Evolutionary conservation across 2,888 invertebrate species (phyloP).

Genomic region (Conchocele bisecta): DNA sequence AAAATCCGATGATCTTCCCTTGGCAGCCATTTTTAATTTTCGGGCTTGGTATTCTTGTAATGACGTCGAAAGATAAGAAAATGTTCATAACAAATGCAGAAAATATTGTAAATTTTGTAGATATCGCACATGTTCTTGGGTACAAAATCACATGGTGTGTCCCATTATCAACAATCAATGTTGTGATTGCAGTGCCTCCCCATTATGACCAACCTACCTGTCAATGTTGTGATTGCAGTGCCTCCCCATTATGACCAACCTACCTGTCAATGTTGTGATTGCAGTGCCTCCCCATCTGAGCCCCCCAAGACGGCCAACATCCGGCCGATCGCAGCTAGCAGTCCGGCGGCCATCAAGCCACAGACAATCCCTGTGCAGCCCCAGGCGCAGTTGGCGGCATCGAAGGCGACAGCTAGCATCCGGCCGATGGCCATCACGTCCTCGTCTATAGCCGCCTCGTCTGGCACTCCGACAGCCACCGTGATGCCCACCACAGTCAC

Average conservation of each 20-base stretch:
- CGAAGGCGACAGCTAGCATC: constrained; percentile 94
- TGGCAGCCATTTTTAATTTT: no score
- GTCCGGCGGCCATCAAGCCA: constrained; percentile 72
- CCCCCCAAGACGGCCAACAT: constrained; percentile 93
- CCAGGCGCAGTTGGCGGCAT: constrained; percentile 80
- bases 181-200: constrained; percentile 30
- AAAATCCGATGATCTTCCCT: no score
- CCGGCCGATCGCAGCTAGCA: constrained; percentile 94
- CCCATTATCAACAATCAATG: no score
- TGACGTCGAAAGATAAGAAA: no score
- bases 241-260: neutral
- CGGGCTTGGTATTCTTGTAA: no score
- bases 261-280: neutral
- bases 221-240: constrained; percentile 35
- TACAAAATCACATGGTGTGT: no score
- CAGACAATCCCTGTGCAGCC: constrained; percentile 73
- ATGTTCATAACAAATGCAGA: no score
- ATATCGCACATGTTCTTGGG: no score
- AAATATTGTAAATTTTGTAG: no score
- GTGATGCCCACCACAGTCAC: constrained; percentile 80
- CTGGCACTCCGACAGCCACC: constrained; percentile 79
- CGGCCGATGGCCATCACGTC: constrained; percentile 91
- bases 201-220: neutral
- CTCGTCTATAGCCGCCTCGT: constrained; percentile 62
- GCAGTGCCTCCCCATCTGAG: constrained; percentile 82